These are phyloP conservation scores for Poecilia wingei DNA, from an alignment of 2,797 vertebrate species.

Conservation along the genomic window DNA sequence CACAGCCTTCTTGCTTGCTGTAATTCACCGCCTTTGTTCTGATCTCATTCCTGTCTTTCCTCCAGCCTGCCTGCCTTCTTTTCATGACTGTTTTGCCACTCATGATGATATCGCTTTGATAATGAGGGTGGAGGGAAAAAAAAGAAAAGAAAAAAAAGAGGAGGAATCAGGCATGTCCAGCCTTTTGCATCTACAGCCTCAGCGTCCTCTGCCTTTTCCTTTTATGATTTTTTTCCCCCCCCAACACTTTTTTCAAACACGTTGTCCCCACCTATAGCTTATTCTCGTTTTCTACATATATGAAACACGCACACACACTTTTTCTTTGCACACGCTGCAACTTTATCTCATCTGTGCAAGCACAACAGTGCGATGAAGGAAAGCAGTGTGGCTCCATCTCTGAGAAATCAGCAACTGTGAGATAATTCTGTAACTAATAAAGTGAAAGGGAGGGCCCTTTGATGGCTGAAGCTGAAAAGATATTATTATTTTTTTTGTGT, in stretches of 20 bases:
- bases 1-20: slow-evolving; percentile 60
- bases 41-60: slow-evolving; percentile 50
- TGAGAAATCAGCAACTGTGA: slow-evolving; percentile 91
- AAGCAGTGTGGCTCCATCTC: slow-evolving; percentile 75
- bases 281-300: slow-evolving; percentile 47
- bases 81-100: slow-evolving; percentile 75
- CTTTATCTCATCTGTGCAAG: slow-evolving; percentile 80
- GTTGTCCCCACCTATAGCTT: slow-evolving; percentile 39
- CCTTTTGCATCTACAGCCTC: slow-evolving; percentile 73
- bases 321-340: slow-evolving; percentile 48
- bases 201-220: slow-evolving; percentile 60
- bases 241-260: not conserved
- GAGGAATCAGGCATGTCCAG: slow-evolving; percentile 62
- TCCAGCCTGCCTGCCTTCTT: slow-evolving; percentile 46
- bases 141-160: slow-evolving; percentile 42
- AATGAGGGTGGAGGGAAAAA: slow-evolving; percentile 27
- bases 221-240: slow-evolving; percentile 55
- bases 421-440: slow-evolving; percentile 97
- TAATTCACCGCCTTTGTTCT: slow-evolving; percentile 71
- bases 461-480: slow-evolving; percentile 97
- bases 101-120: slow-evolving; percentile 79
- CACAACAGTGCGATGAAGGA: slow-evolving; percentile 68
- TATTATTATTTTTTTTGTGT: slow-evolving; percentile 93
- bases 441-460: slow-evolving; percentile 88
- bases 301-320: slow-evolving; percentile 43